Evolutionary conservation across 2,797 vertebrate genomes (phyloP), one percentile per base, ranked within the genome.

Genomic region (Intellagama lesueurii): DNA sequence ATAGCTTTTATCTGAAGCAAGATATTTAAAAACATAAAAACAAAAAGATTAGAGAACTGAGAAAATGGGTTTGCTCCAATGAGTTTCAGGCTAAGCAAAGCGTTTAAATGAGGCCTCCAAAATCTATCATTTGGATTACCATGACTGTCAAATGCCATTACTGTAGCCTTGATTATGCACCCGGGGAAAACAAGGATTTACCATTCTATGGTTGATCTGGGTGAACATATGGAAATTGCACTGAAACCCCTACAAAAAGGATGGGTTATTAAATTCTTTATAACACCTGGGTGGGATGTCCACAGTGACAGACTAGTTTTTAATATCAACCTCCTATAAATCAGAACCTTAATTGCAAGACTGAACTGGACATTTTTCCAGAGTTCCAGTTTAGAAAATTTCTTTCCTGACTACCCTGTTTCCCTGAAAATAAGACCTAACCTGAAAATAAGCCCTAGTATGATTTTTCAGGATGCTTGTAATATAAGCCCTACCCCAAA

Each of bases 271-370:
- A 94, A 93, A 93, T 90, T 68, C 85, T 1, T 17, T 84, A 82
- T 40, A 86, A 78, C 93, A 93, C 95, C 93, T 94, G 92, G 89
- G 76, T 78, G 90, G 90, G 91, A 91, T 92, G 82, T 89, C n/a
- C n/a, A 87, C 87, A 73, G 68, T 6, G 60, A 1, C 35, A 89
- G 90, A 89, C 9, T 75, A 91, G 92, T 6, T 7, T 80, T 92
- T 95, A 95, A 91, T 90, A 91, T 90, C 49, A 93, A 92, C 94
- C 85, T 87, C 75, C 81, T 92, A 91, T 92, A 91, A 94, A 92
- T 89, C 89, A 86, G 66, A 88, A 90, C 91, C 91, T 14, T 56
- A 90, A 82, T 47, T 52, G 44, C 81, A 32, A 81, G 28, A 35
- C 40, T 12, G 70, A 8, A 68, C n/a, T 60, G 47, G 40, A 85